Conservation (phyloP, 2,113 vertebrate genomes). For the Gobiocypris rarus region DNA sequence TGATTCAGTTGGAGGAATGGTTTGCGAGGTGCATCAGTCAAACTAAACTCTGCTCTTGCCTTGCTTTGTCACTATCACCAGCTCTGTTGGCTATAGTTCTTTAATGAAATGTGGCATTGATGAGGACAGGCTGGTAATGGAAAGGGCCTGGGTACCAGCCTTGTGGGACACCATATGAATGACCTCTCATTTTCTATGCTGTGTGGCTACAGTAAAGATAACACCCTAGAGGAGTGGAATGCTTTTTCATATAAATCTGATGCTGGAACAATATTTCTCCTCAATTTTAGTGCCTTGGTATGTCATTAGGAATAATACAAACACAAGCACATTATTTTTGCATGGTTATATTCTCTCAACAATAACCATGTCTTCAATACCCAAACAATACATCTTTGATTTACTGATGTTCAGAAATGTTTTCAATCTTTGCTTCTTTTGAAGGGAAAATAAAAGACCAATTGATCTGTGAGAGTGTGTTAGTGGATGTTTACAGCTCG, state of each 20-base stretch:
- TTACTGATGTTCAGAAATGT: constrained; percentile 26
- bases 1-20: constrained; percentile 42
- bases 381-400: constrained; percentile 6
- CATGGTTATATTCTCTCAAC: constrained; percentile 27
- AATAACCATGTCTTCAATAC: not conserved
- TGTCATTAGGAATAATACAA: constrained; percentile 9
- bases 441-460: not conserved
- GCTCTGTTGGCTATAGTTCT: constrained; percentile 64
- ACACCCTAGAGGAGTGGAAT: not conserved
- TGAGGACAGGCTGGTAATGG: constrained; percentile 43
- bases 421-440: constrained; percentile 18
- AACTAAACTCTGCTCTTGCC: constrained; percentile 47
- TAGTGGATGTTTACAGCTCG: not conserved
- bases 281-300: constrained; percentile 8
- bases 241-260: not conserved
- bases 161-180: constrained; percentile 20
- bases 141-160: not conserved
- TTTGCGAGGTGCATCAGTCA: constrained; percentile 36
- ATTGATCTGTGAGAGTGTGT: not conserved
- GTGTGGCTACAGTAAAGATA: constrained; percentile 10
- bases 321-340: constrained; percentile 9
- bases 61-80: constrained; percentile 58
- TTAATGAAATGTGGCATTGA: constrained; percentile 68
- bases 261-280: not conserved
- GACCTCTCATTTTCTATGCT: constrained; percentile 25